Conservation (phyloP, 1,140 invertebrate species). For the Lerema accius region DNA sequence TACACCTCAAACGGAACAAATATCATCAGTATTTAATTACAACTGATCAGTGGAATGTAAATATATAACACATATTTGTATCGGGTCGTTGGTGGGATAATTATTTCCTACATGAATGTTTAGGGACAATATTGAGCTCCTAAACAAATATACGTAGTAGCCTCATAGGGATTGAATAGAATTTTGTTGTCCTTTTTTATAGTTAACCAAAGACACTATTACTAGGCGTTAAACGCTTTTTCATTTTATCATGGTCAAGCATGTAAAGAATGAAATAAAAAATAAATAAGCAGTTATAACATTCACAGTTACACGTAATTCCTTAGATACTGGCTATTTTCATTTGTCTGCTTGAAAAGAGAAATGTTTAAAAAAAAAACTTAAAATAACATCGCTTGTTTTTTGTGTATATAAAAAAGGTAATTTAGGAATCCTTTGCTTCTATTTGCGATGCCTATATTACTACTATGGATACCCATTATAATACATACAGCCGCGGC, state of each 20-base stretch:
- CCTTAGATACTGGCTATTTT: too few relatives aligned
- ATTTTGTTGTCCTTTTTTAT: slow-evolving; percentile 47
- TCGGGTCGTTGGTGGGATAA: slow-evolving; percentile 39
- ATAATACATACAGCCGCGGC: too few relatives aligned
- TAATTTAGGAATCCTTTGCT: too few relatives aligned
- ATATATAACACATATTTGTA: slow-evolving; percentile 37
- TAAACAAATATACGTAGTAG: slow-evolving; percentile 65
- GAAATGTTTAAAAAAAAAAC: too few relatives aligned
- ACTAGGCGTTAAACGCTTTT: slow-evolving; percentile 35
- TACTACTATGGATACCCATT: too few relatives aligned
- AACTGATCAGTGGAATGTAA: slow-evolving; percentile 16
- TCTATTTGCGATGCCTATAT: too few relatives aligned
- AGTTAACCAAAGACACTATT: slow-evolving; percentile 39
- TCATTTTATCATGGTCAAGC: slow-evolving; percentile 21
- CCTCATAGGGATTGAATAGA: slow-evolving; percentile 41
- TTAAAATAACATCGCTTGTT: too few relatives aligned
- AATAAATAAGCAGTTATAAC: neutral
- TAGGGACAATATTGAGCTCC: slow-evolving; percentile 53
- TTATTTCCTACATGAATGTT: slow-evolving; percentile 43
- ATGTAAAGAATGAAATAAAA: neutral
- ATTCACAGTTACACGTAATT: too few relatives aligned
- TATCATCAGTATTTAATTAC: neutral
- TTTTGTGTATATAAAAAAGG: too few relatives aligned
- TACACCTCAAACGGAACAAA: too few relatives aligned
- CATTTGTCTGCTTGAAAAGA: too few relatives aligned